These are phyloP conservation scores for Hemibagrus guttatus DNA, from an alignment of 2,797 vertebrate genomes.

Conservation along the genomic window DNA sequence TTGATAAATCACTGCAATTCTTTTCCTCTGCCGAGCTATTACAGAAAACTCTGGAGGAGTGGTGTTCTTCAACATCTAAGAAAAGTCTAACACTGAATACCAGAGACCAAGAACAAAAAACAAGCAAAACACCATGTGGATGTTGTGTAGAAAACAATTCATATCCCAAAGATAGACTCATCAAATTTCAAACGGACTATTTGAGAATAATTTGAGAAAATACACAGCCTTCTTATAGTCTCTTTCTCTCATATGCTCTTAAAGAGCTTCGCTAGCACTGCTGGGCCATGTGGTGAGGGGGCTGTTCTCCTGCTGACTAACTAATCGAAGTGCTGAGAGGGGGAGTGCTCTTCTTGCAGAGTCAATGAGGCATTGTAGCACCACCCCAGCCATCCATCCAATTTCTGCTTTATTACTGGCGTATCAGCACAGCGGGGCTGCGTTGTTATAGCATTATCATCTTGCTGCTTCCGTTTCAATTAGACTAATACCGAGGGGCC, in stretches of 20 bases:
- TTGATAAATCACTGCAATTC: slow-evolving; percentile 58
- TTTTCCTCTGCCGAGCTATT: slow-evolving; percentile 23
- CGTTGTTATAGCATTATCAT: slow-evolving; percentile 69
- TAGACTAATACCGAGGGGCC: slow-evolving; percentile 63
- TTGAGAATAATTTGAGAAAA: neutral
- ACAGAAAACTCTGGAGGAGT: slow-evolving; percentile 20
- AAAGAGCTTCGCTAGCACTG: slow-evolving; percentile 1
- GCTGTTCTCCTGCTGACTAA: slow-evolving; percentile 54
- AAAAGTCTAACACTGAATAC: neutral
- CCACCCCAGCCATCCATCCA: slow-evolving; percentile 59
- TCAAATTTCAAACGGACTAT: neutral
- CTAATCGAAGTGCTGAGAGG: slow-evolving; percentile 57
- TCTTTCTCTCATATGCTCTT: slow-evolving; percentile 1
- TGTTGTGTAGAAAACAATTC: neutral
- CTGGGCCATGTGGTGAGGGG: slow-evolving; percentile 39
- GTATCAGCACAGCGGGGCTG: slow-evolving; percentile 58
- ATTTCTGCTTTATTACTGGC: slow-evolving; percentile 69
- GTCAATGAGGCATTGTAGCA: slow-evolving; percentile 67
- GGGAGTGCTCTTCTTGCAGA: slow-evolving; percentile 55
- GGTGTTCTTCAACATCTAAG: slow-evolving; percentile 11
- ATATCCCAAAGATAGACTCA: neutral
- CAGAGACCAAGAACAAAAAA: neutral
- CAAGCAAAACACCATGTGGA: neutral
- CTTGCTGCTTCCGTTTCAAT: slow-evolving; percentile 69
- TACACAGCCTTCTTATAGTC: neutral